These are phyloP conservation scores for Bubo scandiacus DNA, from an alignment of 2,113 vertebrate species.

Conservation along the genomic window DNA sequence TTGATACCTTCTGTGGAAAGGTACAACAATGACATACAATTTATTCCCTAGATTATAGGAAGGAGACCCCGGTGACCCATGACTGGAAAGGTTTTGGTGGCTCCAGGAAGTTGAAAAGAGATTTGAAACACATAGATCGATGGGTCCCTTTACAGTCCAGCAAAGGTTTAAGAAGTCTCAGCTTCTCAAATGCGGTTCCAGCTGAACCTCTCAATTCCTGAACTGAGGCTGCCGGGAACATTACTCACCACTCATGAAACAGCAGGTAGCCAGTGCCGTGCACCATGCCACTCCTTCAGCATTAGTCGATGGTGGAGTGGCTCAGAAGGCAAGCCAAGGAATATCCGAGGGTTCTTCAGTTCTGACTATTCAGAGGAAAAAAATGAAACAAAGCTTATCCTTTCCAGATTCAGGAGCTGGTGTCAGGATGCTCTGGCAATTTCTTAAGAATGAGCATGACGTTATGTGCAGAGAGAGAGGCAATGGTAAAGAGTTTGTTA, in stretches of 20 bases:
- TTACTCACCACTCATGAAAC: neutral
- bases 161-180: neutral
- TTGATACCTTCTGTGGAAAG: neutral
- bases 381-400: neutral
- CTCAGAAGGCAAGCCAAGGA: neutral
- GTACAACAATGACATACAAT: neutral
- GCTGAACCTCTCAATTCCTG: neutral
- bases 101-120: neutral
- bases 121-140: neutral
- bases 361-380: neutral
- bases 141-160: neutral
- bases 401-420: neutral
- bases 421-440: neutral
- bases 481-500: neutral
- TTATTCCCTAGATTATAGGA: neutral
- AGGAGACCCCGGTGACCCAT: neutral
- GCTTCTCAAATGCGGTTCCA: neutral
- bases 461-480: neutral
- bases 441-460: neutral
- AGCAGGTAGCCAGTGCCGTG: accelerated
- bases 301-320: accelerated
- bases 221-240: neutral
- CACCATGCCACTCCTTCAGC: neutral
- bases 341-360: neutral
- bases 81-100: neutral